Conservation (phyloP, 2,888 invertebrate genomes). For the Cataglyphis rosenhaueri region DNA sequence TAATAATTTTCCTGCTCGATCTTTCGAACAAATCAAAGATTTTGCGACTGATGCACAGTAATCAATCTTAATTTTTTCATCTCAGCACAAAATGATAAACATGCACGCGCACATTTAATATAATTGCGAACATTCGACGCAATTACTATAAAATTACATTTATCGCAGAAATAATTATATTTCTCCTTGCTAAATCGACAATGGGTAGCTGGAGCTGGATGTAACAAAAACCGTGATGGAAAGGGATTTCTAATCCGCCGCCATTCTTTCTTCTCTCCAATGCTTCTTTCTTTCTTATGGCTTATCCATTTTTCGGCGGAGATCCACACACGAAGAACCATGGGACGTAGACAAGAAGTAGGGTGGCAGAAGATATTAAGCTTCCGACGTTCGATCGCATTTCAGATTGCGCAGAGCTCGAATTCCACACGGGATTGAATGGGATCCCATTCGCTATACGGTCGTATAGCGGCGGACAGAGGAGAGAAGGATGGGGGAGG, state of each 20-base stretch:
- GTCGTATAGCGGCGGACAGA: constrained; percentile 33
- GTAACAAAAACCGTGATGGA: neutral
- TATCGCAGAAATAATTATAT: neutral
- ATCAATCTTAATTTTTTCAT: neutral
- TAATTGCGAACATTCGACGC: neutral
- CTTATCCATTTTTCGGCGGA: constrained; percentile 55
- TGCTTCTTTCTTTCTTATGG: constrained; percentile 36
- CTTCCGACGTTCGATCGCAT: constrained; percentile 76
- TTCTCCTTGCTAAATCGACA: neutral
- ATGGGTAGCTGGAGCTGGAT: neutral
- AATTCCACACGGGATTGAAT: constrained; percentile 76
- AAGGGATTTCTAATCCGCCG: constrained; percentile 29
- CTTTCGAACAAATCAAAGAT: constrained; percentile 19
- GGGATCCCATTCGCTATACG: constrained; percentile 72
- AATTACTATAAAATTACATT: neutral
- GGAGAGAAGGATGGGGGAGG: neutral
- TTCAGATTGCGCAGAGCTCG: constrained; percentile 75
- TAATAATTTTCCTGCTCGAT: constrained; percentile 32
- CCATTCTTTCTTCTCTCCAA: constrained; percentile 28
- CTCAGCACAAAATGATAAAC: neutral
- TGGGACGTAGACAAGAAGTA: constrained; percentile 46
- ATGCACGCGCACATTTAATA: neutral
- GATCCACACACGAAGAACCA: neutral
- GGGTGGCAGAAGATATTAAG: constrained; percentile 70
- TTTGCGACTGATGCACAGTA: neutral